Base-by-base conservation (phyloP, 2,113 vertebrate species). In the Irena cyanogastra region DNA sequence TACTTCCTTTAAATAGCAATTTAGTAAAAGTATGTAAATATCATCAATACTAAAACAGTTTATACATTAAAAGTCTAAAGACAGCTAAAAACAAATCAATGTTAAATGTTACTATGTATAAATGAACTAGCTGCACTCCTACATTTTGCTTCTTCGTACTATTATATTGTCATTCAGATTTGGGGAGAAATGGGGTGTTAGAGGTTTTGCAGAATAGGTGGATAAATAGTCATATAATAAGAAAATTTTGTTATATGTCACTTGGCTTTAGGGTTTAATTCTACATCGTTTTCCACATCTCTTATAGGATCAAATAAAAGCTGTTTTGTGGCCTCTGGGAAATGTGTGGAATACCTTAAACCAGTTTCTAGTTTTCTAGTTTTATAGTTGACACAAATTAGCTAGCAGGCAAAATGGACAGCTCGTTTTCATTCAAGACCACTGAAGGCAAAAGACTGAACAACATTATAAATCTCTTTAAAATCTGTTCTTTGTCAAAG, bases 161-260 rank as follows among this genome's bases (percentile, higher is more conserved):
- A 26, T 44, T 90, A 16, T 33, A 69, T 28, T 94, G 20, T 45
- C 21, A 24, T 80, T 49, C 22, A 23, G 1, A 35, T 82, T 22
- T 28, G 13, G 27, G 13, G 24, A 57, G 6, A 12, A 70, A 22
- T 0, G 1, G 7, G 5, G 5, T 47, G 7, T 26, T 44, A 50
- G 11, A 0, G 33, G 37, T 77, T 42, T 87, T 41, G 16, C 26
- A 61, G n/a, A 79, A 56, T 39, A 65, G 18, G 39, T 23, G 16
- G 16, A 42, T 70, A 83, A 91, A 42, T 52, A 23, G 33, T 65
- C 71, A 74, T 8, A 33, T 31, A 45, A 23, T 28, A 71, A 37
- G 18, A 49, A 30, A 66, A 28, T 59, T 33, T 59, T 53, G 0
- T 50, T 61, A 19, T 23, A 9, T 63, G 18, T 52, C 47, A 20